Percentiles rank a stretch among this genome's conserved stretches.
These are phyloP conservation scores for Caenorhabditis sulstoni DNA, from an alignment of 2,888 invertebrate species.

Conservation along the genomic window DNA sequence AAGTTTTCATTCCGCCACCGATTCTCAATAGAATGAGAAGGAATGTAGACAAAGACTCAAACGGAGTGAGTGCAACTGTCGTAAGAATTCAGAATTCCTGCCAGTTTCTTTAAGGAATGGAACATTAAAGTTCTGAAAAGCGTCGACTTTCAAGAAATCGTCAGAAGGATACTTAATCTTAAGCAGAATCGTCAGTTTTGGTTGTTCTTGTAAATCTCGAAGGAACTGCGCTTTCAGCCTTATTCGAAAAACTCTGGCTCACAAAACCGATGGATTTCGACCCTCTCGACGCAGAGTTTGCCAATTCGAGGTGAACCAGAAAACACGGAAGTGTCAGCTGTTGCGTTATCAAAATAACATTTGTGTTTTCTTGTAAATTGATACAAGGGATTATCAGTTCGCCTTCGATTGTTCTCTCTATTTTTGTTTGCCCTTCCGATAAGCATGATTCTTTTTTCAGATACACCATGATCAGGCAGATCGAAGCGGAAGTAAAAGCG, in stretches of 20 bases:
- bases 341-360: background rate
- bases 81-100: background rate
- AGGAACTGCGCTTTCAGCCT: slow-evolving; percentile 1
- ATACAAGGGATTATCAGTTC: slow-evolving; percentile 11
- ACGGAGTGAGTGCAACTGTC: slow-evolving; percentile 14
- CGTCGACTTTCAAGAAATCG: slow-evolving; percentile 29
- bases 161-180: background rate
- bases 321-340: background rate
- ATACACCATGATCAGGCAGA: slow-evolving; percentile 21
- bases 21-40: slow-evolving; percentile 20
- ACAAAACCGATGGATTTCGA: slow-evolving; percentile 24
- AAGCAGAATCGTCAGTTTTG: slow-evolving; percentile 25
- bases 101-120: slow-evolving; percentile 28
- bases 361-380: background rate
- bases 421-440: slow-evolving; percentile 21
- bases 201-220: background rate
- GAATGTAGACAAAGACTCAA: slow-evolving; percentile 12
- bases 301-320: slow-evolving; percentile 11
- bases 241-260: slow-evolving; percentile 28
- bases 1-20: slow-evolving; percentile 25
- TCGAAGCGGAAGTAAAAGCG: slow-evolving; percentile 45
- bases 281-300: slow-evolving; percentile 14
- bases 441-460: slow-evolving; percentile 26
- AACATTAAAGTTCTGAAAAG: slow-evolving; percentile 10
- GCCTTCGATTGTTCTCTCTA: background rate